Conservation (phyloP, 2,797 vertebrate genomes). For the Pipistrellus kuhlii region DNA sequence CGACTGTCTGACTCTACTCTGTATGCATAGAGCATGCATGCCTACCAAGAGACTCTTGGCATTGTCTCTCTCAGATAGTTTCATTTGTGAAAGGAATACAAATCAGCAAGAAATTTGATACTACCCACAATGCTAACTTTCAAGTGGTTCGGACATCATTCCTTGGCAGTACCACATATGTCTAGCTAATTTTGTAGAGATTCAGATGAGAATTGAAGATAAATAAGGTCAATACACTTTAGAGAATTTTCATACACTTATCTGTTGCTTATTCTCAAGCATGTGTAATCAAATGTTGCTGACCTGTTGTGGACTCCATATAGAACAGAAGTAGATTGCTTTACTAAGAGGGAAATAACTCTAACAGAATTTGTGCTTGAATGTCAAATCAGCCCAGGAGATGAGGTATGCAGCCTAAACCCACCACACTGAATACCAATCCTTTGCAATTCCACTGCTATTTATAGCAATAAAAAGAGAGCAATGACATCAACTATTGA, state of each 20-base stretch:
- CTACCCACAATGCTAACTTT: neutral
- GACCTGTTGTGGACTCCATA: fast-evolving
- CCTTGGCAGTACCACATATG: neutral
- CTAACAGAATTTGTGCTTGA: constrained; percentile 1
- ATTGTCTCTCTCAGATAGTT: constrained; percentile 64
- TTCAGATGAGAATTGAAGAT: neutral
- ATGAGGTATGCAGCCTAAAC: constrained; percentile 63
- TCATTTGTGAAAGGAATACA: constrained; percentile 34
- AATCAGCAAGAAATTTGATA: constrained; percentile 62
- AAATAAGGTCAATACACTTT: neutral
- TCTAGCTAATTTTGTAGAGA: fast-evolving
- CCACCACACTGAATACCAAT: constrained; percentile 60
- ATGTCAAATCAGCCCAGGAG: constrained; percentile 63
- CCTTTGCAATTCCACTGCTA: constrained; percentile 61
- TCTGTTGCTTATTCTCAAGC: constrained; percentile 29
- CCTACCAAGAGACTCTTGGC: neutral
- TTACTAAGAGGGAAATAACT: neutral
- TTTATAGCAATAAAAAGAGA: constrained; percentile 66
- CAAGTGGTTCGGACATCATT: neutral
- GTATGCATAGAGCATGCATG: no score
- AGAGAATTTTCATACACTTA: neutral
- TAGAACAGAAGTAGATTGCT: neutral
- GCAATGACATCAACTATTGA: constrained; percentile 44
- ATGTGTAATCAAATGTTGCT: constrained; percentile 27
- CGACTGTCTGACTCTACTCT: neutral